phyloP scores from a whole-genome alignment of 2,113 vertebrate genomes.

The Melanostigma gelatinosum region DNA sequence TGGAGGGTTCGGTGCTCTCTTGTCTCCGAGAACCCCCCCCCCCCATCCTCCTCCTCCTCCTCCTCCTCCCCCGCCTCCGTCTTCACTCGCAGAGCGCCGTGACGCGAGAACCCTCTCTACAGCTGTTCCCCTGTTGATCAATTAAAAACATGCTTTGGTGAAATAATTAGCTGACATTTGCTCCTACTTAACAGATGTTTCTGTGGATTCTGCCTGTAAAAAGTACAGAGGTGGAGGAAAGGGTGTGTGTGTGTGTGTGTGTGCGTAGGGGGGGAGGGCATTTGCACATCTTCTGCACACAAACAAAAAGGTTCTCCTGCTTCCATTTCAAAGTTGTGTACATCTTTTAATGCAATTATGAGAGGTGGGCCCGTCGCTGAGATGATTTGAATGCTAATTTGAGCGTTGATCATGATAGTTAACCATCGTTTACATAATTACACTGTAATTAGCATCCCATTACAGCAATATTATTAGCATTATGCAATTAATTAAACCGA shows the following conservation, averaged over 20 bases:
- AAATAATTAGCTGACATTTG: conserved; percentile 85
- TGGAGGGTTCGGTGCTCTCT: conserved; percentile 35
- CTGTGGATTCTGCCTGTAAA: conserved; percentile 64
- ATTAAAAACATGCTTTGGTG: conserved; percentile 84
- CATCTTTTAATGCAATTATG: conserved; percentile 79
- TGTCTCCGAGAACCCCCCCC: conserved; percentile 27
- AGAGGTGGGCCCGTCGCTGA: conserved; percentile 74
- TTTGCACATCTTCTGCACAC: conserved; percentile 44
- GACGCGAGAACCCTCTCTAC: conserved; percentile 70
- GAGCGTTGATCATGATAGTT: conserved; percentile 72
- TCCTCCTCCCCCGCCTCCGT: background rate
- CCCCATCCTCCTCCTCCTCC: background rate
- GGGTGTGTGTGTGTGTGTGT: conserved; percentile 20
- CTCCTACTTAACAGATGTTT: conserved; percentile 83
- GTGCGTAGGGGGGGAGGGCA: conserved; percentile 27
- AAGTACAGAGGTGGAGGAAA: conserved; percentile 72
- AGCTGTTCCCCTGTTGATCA: conserved; percentile 84
- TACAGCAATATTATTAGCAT: conserved; percentile 78
- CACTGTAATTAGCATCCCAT: conserved; percentile 74
- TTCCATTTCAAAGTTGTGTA: conserved; percentile 74
- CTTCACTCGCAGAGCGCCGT: conserved; percentile 59
- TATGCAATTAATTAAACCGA: conserved; percentile 78
- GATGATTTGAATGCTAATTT: conserved; percentile 77
- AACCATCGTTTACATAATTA: conserved; percentile 81
- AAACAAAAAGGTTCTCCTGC: conserved; percentile 46